A percentile compares a stretch with the other conserved stretches of the same genome.
These are phyloP conservation scores for Phrynocephalus forsythii DNA, from an alignment of 2,797 vertebrate genomes.

Conservation along the genomic window DNA sequence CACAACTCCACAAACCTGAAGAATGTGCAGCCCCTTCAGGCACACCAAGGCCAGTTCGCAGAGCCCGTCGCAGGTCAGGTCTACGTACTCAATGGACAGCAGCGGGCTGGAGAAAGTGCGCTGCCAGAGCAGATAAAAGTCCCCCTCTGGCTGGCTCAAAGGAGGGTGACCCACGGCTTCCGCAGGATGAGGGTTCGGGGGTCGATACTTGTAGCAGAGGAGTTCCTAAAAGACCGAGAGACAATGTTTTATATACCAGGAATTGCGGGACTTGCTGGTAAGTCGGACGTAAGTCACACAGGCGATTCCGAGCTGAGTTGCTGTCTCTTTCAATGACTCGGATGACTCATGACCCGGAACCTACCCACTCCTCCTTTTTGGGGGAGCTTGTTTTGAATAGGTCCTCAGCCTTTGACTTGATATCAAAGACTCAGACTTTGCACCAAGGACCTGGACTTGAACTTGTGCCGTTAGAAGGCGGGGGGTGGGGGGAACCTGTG, in stretches of 20 bases:
- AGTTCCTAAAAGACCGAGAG: slow-evolving; percentile 81
- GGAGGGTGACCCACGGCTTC: not conserved
- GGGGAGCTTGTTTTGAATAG: too few species aligned
- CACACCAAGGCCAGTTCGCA: slow-evolving; percentile 89
- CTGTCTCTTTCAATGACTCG: too few species aligned
- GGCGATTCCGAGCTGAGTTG: too few species aligned
- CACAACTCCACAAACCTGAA: slow-evolving; percentile 81
- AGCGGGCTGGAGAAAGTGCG: slow-evolving; percentile 89
- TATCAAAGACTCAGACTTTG: too few species aligned
- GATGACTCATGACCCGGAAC: too few species aligned
- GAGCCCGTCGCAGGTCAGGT: slow-evolving; percentile 89
- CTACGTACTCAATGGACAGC: slow-evolving; percentile 87
- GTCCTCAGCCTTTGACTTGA: too few species aligned
- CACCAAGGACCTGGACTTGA: too few species aligned
- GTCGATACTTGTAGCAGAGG: slow-evolving; percentile 88
- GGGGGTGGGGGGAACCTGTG: too few species aligned
- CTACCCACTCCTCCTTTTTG: too few species aligned
- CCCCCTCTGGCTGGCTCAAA: slow-evolving; percentile 14
- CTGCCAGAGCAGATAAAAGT: slow-evolving; percentile 86
- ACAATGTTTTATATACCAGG: not conserved
- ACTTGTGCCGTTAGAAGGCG: too few species aligned
- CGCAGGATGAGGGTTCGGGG: rapidly evolving
- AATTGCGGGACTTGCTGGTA: too few species aligned
- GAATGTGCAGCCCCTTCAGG: slow-evolving; percentile 89
- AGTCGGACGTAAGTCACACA: too few species aligned